Base-by-base conservation (phyloP, 2,888 invertebrate genomes). In the Dendrolimus pini region DNA sequence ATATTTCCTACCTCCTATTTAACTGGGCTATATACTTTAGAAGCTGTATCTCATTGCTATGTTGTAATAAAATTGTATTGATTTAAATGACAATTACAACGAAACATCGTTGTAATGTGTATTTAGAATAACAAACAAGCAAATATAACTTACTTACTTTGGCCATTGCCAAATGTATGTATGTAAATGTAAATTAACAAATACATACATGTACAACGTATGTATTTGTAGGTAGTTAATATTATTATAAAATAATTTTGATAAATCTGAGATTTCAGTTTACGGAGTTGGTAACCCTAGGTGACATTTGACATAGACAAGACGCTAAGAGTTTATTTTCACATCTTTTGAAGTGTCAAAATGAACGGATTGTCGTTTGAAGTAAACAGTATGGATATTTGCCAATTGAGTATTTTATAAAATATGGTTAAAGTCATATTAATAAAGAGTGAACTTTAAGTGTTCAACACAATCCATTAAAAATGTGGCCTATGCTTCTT, bases 401-500 rank as follows among this genome's bases (percentile, higher is more conserved):
- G 88, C 89, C 86, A 89, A 88, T 86, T 85, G 76, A 82, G 77
- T 83, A 81, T 83, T 82, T 82, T 78, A 65, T 82, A 80, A 88
- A 89, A 84, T 85, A 85, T 89, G 87, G 75, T 82, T 70, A 74
- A 84, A 84, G 80, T 82, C 78, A 75, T 83, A 75, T 82, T 84
- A 80, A 79, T 72, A 47, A 47, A 75, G 72, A 74, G 72, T 78
- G 70, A 68, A 74, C 73, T 78, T 74, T 70, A 69, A 70, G 80
- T 82, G 82, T 77, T 75, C 61, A 76, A 71, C 71, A 72, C 63
- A 74, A 77, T 75, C 72, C 65, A 70, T 68, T 75, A 65, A 89
- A 81, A 75, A 91, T 91, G 91, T 91, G 91, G 95, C 96, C 96
- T 66, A 89, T 93, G 85, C 91, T 95, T 65, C 90, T 95, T 70